A percentile compares a stretch with the other conserved stretches of the same genome.
These are phyloP conservation scores for Catharus ustulatus DNA, from an alignment of 2,797 vertebrate species.

Conservation along the genomic window DNA sequence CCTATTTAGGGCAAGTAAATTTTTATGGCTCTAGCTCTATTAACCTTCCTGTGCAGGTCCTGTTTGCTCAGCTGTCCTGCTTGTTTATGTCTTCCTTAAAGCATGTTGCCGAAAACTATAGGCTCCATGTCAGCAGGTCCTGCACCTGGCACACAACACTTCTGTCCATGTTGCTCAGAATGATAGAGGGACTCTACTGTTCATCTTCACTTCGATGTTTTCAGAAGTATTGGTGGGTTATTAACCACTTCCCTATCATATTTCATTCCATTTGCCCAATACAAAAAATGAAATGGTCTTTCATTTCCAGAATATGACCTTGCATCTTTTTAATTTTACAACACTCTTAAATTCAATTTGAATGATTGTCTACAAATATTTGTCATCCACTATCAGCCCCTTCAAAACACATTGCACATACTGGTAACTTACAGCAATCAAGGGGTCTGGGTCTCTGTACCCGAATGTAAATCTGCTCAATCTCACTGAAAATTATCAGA, in stretches of 20 bases:
- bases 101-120: rapidly evolving
- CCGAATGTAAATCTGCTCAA: background rate
- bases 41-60: background rate
- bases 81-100: background rate
- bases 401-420: background rate
- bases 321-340: background rate
- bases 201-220: background rate
- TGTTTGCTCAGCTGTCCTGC: background rate
- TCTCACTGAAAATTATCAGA: background rate
- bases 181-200: background rate
- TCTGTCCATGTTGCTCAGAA: background rate
- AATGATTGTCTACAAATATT: background rate
- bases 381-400: background rate
- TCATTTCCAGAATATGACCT: background rate
- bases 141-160: background rate
- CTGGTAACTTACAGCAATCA: background rate
- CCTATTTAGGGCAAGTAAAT: background rate
- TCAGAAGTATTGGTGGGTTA: background rate
- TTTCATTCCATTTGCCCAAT: background rate
- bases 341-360: background rate
- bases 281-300: background rate
- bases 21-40: background rate
- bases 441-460: background rate
- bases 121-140: background rate
- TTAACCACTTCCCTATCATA: background rate